Evolutionary conservation across 2,797 vertebrate genomes (phyloP).

Genomic region (Coilia nasus): DNA sequence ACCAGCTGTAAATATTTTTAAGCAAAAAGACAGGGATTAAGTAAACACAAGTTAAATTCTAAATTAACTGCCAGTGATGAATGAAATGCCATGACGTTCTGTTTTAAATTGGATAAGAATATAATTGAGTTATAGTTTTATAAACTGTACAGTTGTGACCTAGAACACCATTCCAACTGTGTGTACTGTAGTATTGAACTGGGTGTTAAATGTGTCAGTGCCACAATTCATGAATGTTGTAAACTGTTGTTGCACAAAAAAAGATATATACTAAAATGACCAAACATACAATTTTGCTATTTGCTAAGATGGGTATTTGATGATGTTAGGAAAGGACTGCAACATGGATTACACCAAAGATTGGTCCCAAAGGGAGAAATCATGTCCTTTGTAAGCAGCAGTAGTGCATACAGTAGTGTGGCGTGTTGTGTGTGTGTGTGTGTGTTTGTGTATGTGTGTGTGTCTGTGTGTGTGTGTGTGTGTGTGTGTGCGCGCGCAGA

Average conservation of each 20-base stretch:
- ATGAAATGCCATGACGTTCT: neutral
- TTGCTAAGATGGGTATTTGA: neutral
- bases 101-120: neutral
- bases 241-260: slow-evolving; percentile 1
- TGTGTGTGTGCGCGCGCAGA: neutral
- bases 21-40: neutral
- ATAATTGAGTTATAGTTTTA: neutral
- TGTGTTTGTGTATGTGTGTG: no score
- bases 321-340: neutral
- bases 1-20: slow-evolving; percentile 10
- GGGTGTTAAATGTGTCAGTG: slow-evolving; percentile 13
- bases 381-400: neutral
- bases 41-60: neutral
- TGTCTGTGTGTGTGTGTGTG: no score
- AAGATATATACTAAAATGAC: slow-evolving; percentile 10
- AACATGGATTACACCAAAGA: slow-evolving; percentile 16
- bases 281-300: slow-evolving; percentile 6
- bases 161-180: neutral
- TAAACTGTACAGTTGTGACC: neutral
- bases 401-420: neutral
- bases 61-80: neutral
- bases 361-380: neutral
- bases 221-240: neutral
- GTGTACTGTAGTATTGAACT: neutral
- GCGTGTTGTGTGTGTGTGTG: no score